Percentiles rank a stretch among this genome's conserved stretches.
These are phyloP conservation scores for Teleiodes luculella DNA, from an alignment of 2,888 invertebrate genomes.

Conservation along the genomic window DNA sequence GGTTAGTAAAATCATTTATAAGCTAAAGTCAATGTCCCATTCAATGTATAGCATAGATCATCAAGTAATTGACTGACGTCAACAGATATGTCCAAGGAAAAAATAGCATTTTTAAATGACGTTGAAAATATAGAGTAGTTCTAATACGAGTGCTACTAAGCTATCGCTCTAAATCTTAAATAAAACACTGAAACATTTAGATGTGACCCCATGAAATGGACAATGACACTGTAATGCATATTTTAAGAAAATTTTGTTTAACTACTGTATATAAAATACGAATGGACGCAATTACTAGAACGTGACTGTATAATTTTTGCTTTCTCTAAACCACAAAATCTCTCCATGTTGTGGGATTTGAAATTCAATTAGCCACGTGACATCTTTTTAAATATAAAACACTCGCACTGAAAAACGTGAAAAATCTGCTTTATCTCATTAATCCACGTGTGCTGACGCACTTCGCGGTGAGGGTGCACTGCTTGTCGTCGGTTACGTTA, in stretches of 20 bases:
- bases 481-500: background rate
- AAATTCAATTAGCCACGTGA: conserved; percentile 10
- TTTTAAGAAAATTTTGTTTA: background rate
- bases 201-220: background rate
- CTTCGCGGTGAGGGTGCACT: background rate
- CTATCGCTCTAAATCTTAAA: too few species aligned
- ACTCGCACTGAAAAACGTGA: background rate
- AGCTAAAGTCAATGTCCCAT: conserved; percentile 1
- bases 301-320: conserved; percentile 8
- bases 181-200: too few species aligned
- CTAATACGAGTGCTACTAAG: too few species aligned
- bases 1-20: background rate
- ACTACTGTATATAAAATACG: background rate
- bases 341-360: background rate
- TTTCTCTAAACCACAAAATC: background rate
- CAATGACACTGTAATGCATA: background rate
- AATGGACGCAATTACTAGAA: background rate
- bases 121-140: too few species aligned
- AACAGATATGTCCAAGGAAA: too few species aligned
- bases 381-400: background rate
- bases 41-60: background rate
- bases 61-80: too few species aligned
- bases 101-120: too few species aligned
- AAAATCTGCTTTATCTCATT: background rate
- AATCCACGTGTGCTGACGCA: background rate